Evolutionary conservation across 2,888 invertebrate genomes (phyloP).

Genomic region (Aphodius sticticus): DNA sequence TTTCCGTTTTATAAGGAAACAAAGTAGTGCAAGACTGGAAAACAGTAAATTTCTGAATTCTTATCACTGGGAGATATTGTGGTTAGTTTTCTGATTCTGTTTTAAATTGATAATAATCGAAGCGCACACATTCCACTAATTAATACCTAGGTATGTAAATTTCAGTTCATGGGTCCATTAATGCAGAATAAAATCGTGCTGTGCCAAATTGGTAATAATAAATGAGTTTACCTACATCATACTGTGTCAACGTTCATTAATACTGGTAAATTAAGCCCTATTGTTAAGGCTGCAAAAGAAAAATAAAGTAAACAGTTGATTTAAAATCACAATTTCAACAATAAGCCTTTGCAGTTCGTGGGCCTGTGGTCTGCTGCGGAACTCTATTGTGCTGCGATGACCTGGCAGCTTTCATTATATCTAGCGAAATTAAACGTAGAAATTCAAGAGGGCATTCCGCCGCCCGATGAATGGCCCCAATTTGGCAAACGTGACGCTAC

Average conservation of each 20-base stretch:
- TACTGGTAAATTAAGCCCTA: background rate
- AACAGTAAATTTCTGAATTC: too few species aligned
- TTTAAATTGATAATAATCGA: too few species aligned
- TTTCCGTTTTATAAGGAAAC: too few species aligned
- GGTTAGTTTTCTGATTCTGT: too few species aligned
- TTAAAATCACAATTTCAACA: conserved; percentile 4
- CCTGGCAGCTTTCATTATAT: conserved; percentile 22
- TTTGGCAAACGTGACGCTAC: conserved; percentile 23
- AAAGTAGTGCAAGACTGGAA: too few species aligned
- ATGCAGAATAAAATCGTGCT: background rate
- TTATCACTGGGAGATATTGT: too few species aligned
- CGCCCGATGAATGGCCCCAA: conserved; percentile 17
- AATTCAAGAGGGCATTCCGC: conserved; percentile 5
- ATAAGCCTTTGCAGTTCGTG: background rate
- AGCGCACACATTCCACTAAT: too few species aligned
- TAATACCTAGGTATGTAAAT: background rate
- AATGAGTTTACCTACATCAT: background rate
- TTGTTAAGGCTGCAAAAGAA: background rate
- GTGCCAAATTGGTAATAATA: background rate
- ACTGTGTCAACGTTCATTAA: background rate
- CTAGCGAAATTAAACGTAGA: conserved; percentile 21
- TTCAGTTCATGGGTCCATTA: background rate
- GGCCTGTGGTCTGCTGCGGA: background rate
- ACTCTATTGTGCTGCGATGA: conserved; percentile 20
- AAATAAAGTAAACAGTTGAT: background rate